Conservation (phyloP, 2,888 invertebrate species). For the Psococerastis gibbosa region DNA sequence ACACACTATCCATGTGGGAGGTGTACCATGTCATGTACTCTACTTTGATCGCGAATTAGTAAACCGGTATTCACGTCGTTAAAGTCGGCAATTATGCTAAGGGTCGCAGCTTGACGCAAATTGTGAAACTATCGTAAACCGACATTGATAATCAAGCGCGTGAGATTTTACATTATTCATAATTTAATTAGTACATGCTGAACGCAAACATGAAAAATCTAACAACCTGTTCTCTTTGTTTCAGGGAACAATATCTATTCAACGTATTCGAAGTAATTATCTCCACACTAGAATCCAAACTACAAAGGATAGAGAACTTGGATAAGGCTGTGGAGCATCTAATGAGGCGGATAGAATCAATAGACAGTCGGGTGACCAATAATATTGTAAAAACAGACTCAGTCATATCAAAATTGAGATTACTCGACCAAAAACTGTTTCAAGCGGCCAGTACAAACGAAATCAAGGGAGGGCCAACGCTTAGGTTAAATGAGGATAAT, state of each 20-base stretch:
- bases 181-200: too few relatives aligned
- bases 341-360: slow-evolving; percentile 63
- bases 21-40: too few relatives aligned
- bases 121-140: too few relatives aligned
- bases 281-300: slow-evolving; percentile 68
- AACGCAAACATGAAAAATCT: too few relatives aligned
- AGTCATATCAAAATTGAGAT: slow-evolving; percentile 55
- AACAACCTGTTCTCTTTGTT: slow-evolving; percentile 28
- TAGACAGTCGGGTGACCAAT: slow-evolving; percentile 63
- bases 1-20: too few relatives aligned
- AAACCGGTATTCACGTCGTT: too few relatives aligned
- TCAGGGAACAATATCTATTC: slow-evolving; percentile 72
- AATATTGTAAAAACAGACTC: slow-evolving; percentile 72
- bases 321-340: slow-evolving; percentile 76
- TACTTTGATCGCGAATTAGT: too few relatives aligned
- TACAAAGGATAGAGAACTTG: slow-evolving; percentile 70
- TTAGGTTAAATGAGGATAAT: slow-evolving; percentile 24
- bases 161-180: too few relatives aligned
- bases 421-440: slow-evolving; percentile 55
- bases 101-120: too few relatives aligned
- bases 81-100: too few relatives aligned
- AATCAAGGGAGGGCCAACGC: slow-evolving; percentile 17
- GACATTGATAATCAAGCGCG: too few relatives aligned
- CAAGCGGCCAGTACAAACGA: slow-evolving; percentile 27
- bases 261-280: slow-evolving; percentile 81